Evolutionary conservation across 2,797 vertebrate species (phyloP).

Genomic region (Takifugu rubripes): DNA sequence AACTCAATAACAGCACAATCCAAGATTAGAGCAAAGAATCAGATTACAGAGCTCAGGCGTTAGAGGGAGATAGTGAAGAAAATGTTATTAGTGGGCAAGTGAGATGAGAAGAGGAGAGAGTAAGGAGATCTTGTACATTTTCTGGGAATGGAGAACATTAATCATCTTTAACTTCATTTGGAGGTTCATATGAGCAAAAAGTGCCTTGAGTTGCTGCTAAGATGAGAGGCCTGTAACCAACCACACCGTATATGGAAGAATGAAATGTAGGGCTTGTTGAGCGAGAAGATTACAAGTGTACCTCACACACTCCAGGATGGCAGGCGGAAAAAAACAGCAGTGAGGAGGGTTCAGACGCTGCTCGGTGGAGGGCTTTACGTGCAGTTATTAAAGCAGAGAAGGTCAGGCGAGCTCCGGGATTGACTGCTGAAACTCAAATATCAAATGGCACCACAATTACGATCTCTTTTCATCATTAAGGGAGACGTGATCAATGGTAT

Average conservation of each 20-base stretch:
- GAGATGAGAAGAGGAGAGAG: slow-evolving; percentile 58
- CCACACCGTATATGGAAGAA: slow-evolving; percentile 43
- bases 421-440: slow-evolving; percentile 58
- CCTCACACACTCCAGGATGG: slow-evolving; percentile 21
- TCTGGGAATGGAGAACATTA: slow-evolving; percentile 68
- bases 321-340: slow-evolving; percentile 16
- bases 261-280: slow-evolving; percentile 54
- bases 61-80: slow-evolving; percentile 66
- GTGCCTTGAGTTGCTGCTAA: slow-evolving; percentile 48
- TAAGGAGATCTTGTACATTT: slow-evolving; percentile 65
- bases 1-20: slow-evolving; percentile 77
- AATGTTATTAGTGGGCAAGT: slow-evolving; percentile 76
- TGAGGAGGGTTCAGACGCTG: slow-evolving; percentile 7
- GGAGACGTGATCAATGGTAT: slow-evolving; percentile 60
- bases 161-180: slow-evolving; percentile 78
- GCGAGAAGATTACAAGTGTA: slow-evolving; percentile 32
- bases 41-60: slow-evolving; percentile 70
- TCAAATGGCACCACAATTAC: slow-evolving; percentile 64
- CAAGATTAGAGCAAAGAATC: slow-evolving; percentile 67
- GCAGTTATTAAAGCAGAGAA: slow-evolving; percentile 47
- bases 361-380: slow-evolving; percentile 8
- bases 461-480: slow-evolving; percentile 65
- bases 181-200: slow-evolving; percentile 63
- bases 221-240: slow-evolving; percentile 39
- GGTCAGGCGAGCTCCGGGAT: slow-evolving; percentile 50